Conservation (phyloP, 2,888 invertebrate genomes). For the Caenorhabditis becei region DNA sequence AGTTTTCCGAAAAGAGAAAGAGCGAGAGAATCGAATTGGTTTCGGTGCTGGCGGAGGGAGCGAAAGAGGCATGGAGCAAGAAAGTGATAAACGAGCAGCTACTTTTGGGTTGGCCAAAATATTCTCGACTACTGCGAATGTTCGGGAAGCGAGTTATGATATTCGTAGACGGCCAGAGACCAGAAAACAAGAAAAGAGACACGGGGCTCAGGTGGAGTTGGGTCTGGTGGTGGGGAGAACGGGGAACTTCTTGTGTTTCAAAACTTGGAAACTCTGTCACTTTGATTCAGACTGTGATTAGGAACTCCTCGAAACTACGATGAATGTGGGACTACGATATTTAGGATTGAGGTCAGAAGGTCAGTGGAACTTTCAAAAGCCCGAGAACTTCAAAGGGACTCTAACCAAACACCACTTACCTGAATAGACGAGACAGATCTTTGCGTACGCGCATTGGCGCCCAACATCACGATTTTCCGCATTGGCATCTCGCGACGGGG, state of each 20-base stretch:
- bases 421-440: conserved; percentile 71
- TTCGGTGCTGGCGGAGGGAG: conserved; percentile 16
- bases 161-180: conserved; percentile 1
- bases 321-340: too few species aligned
- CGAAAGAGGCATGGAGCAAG: not conserved
- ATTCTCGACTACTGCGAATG: conserved; percentile 2
- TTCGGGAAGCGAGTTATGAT: conserved; percentile 3
- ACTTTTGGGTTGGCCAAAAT: conserved; percentile 8
- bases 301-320: too few species aligned
- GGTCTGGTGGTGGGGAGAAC: conserved; percentile 18
- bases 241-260: too few species aligned
- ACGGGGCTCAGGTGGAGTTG: conserved; percentile 3
- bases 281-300: too few species aligned
- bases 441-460: conserved; percentile 70
- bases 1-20: conserved; percentile 33
- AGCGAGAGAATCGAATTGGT: conserved; percentile 50
- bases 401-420: conserved; percentile 44
- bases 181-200: conserved; percentile 8
- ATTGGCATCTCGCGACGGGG: conserved; percentile 51
- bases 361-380: too few species aligned
- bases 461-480: conserved; percentile 71
- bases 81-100: conserved; percentile 16
- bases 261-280: too few species aligned
- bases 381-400: not conserved
- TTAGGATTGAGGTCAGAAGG: too few species aligned